These are phyloP conservation scores for Stictocephala bisonia DNA, from an alignment of 2,888 invertebrate genomes.

Conservation along the genomic window DNA sequence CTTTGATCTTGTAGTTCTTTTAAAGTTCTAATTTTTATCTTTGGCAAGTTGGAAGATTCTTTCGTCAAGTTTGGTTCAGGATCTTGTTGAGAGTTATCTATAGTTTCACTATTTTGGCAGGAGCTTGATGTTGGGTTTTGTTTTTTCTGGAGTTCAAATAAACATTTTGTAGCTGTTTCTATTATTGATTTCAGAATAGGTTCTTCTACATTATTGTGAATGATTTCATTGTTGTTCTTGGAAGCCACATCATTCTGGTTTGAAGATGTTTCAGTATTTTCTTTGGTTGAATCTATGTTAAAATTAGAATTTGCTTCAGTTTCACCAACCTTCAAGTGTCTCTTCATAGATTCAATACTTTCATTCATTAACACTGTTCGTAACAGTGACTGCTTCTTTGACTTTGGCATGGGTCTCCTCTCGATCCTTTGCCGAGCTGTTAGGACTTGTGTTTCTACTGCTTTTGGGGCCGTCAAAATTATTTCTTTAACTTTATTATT, in stretches of 20 bases:
- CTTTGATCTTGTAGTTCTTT: conserved; percentile 20
- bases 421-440: conserved; percentile 7
- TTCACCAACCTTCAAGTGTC: background rate
- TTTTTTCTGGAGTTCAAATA: background rate
- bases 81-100: too few relatives aligned
- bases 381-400: conserved; percentile 23
- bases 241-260: too few relatives aligned
- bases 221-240: background rate
- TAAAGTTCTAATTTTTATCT: conserved; percentile 32
- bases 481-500: too few relatives aligned
- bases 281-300: background rate
- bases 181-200: conserved; percentile 29
- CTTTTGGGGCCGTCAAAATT: too few relatives aligned
- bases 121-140: background rate
- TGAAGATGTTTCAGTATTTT: background rate
- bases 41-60: background rate
- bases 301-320: background rate
- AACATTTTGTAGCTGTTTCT: conserved; percentile 15
- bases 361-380: conserved; percentile 4
- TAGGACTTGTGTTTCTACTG: background rate
- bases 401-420: conserved; percentile 27
- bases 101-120: background rate
- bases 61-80: background rate
- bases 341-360: conserved; percentile 29
- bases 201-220: conserved; percentile 20